phyloP scores from a whole-genome alignment of 2,797 vertebrate genomes.

The Hydrolagus colliei region DNA sequence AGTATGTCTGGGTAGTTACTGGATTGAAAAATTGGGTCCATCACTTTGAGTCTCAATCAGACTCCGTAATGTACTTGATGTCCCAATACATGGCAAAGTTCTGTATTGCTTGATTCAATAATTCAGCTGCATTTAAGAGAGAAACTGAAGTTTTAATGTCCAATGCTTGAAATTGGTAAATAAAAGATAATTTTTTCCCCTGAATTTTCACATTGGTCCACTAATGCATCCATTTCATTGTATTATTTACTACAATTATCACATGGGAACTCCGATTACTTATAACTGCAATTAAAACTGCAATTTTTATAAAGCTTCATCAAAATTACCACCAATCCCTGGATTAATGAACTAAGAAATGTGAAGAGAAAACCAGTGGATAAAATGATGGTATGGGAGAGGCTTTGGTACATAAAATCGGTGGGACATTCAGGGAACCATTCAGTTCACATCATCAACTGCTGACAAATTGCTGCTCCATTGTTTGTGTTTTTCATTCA shows the following conservation, averaged over 20 bases:
- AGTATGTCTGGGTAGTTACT: no score
- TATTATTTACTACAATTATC: not conserved
- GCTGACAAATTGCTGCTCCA: no score
- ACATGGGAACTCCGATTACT: not conserved
- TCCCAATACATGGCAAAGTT: no score
- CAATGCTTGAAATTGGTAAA: not conserved
- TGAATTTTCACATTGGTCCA: not conserved
- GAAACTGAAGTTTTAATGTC: no score
- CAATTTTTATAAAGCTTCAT: not conserved
- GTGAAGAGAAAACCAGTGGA: not conserved
- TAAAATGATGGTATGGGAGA: not conserved
- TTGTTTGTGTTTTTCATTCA: no score
- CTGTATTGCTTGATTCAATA: no score
- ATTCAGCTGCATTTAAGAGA: no score
- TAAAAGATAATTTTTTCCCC: not conserved
- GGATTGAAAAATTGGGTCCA: no score
- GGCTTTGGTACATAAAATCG: not conserved
- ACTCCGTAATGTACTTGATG: no score
- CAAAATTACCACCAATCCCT: not conserved
- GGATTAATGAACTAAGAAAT: not conserved
- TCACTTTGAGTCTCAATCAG: no score
- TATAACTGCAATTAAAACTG: not conserved
- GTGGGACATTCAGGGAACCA: not conserved
- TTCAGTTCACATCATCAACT: not conserved
- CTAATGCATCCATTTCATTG: not conserved